phyloP scores from a whole-genome alignment of 2,888 invertebrate species.

The Plutella xylostella region DNA sequence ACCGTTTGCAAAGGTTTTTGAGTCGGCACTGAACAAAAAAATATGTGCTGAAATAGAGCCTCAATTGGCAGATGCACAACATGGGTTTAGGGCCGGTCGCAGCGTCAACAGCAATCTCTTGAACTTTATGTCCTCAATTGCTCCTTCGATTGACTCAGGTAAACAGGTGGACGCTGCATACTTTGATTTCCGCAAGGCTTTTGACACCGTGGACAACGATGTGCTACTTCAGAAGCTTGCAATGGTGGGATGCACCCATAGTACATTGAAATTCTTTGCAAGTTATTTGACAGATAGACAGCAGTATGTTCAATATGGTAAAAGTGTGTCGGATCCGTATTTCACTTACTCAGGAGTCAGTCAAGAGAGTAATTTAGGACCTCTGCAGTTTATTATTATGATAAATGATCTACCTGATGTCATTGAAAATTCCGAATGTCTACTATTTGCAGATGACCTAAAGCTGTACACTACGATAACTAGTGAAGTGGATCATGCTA shows the following conservation, averaged over 20 bases:
- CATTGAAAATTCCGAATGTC: too few relatives aligned
- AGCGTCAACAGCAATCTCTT: background rate
- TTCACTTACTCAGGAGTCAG: too few relatives aligned
- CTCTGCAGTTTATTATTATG: too few relatives aligned
- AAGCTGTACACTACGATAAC: too few relatives aligned
- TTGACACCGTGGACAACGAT: too few relatives aligned
- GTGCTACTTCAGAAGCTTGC: conserved; percentile 4
- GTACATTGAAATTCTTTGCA: conserved; percentile 5
- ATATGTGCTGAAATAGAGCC: background rate
- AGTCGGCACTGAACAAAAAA: background rate
- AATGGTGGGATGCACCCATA: conserved; percentile 2
- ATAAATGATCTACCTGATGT: too few relatives aligned
- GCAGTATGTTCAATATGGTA: conserved; percentile 8
- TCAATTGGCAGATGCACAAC: background rate
- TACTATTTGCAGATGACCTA: too few relatives aligned
- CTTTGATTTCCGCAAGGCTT: too few relatives aligned
- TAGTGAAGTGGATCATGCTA: too few relatives aligned
- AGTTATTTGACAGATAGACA: conserved; percentile 5
- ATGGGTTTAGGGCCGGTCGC: background rate
- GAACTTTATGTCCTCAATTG: background rate
- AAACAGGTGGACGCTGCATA: conserved; percentile 6
- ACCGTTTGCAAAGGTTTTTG: background rate
- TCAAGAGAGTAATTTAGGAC: too few relatives aligned
- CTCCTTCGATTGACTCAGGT: background rate
- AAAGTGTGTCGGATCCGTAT: conserved; percentile 4